A percentile compares a stretch with the other conserved stretches of the same genome.
These are phyloP conservation scores for Cyprinella venusta DNA, from an alignment of 2,797 vertebrate species.

Conservation along the genomic window DNA sequence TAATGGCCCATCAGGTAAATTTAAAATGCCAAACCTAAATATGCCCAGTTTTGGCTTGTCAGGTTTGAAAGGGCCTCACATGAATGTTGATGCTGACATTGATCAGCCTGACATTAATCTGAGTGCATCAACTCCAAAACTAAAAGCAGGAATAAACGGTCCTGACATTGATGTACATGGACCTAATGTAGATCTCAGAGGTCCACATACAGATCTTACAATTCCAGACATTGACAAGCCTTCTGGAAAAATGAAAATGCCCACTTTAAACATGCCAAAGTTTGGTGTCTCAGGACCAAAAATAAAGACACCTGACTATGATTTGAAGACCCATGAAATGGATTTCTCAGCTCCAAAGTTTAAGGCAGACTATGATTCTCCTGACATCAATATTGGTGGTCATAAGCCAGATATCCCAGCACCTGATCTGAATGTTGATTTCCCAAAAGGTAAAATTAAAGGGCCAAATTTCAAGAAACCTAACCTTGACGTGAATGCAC, in stretches of 20 bases:
- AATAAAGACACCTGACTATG: constrained; percentile 54
- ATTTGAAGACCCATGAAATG: constrained; percentile 38
- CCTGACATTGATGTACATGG: constrained; percentile 42
- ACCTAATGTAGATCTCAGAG: constrained; percentile 27
- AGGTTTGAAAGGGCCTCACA: constrained; percentile 60
- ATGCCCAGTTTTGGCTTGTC: constrained; percentile 57
- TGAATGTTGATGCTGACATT: constrained; percentile 59
- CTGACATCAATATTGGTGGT: constrained; percentile 32
- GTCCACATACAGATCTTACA: constrained; percentile 23
- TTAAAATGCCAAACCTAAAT: constrained; percentile 64
- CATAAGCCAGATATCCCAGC: constrained; percentile 41
- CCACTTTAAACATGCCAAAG: constrained; percentile 62
- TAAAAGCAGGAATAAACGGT: constrained; percentile 51
- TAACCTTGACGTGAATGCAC: constrained; percentile 23
- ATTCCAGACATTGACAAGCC: constrained; percentile 38
- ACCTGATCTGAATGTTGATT: constrained; percentile 44
- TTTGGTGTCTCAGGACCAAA: constrained; percentile 60
- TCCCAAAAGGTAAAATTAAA: constrained; percentile 30
- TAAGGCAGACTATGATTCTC: constrained; percentile 46
- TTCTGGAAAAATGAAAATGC: constrained; percentile 63
- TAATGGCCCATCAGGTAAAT: constrained; percentile 59
- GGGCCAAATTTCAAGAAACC: constrained; percentile 42
- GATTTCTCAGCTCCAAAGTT: constrained; percentile 53
- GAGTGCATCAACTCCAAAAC: constrained; percentile 19
- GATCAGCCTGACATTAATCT: constrained; percentile 61